Evolutionary conservation across 2,113 vertebrate genomes (phyloP), one percentile per base, ranked within the genome.

Genomic region (Sturnus vulgaris): DNA sequence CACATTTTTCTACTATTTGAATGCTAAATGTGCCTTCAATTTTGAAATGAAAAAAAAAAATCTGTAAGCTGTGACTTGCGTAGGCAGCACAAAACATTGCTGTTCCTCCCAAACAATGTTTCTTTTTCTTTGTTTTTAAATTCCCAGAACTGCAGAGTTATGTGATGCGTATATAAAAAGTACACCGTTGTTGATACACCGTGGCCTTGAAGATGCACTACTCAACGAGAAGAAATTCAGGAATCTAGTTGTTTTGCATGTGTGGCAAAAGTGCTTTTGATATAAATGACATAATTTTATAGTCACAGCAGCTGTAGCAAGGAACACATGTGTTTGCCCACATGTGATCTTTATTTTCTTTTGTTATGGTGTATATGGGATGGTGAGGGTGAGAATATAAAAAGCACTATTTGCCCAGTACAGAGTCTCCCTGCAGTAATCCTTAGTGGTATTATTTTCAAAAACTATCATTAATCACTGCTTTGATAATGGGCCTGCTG

Each of bases 191-290:
- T 96, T 96, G 91, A 95, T 97, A 97, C 97, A 97, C 96, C 95
- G 94, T 97, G 97, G 96, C 97, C 98, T 97, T 97, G 97, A 96
- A 94, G 97, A 97, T 95, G 97, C 97, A 97, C 96, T 97, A 93
- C 81, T 96, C 96, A 93, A 90, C 55, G n/a, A 97, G 97, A 98
- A 98, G 96, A 97, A 96, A 96, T 97, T 91, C 96, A 98, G 96
- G 97, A 97, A 93, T 93, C 79, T 90, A 91, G 95, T 95, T 97
- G 97, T 95, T 96, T 91, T 97, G 96, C 96, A 96, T 97, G 95
- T 97, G 69, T 95, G 95, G 92, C 89, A 95, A 73, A 97, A 97
- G 94, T 94, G 96, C 94, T 96, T 97, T 95, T 97, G 96, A 95
- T 94, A 96, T 94, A 94, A 88, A 92, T 94, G 85, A 91, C 40